Evolutionary conservation across 2,113 vertebrate genomes (phyloP).

Genomic region (Galeopterus variegatus): DNA sequence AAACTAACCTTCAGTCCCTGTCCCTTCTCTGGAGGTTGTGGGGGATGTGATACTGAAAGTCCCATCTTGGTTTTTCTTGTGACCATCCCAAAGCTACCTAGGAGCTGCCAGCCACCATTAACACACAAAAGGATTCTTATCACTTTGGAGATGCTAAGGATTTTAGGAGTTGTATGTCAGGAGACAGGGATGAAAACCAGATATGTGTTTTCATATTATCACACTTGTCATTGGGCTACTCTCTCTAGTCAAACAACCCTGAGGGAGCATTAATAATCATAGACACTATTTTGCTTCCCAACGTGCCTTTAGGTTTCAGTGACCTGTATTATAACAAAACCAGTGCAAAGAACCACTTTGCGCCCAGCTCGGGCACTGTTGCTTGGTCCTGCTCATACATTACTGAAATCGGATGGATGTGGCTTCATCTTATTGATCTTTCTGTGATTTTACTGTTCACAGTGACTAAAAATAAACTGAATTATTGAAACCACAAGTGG

Average conservation of each 20-base stretch:
- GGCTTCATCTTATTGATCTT: slow-evolving; percentile 5
- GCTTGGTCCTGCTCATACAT: background rate
- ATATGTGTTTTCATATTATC: too few relatives aligned
- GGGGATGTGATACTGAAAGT: too few relatives aligned
- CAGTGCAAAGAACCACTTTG: background rate
- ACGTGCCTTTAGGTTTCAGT: background rate
- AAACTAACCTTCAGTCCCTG: too few relatives aligned
- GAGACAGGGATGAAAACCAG: too few relatives aligned
- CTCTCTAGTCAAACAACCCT: background rate
- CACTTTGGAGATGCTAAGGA: too few relatives aligned
- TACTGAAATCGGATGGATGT: background rate
- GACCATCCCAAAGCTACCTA: too few relatives aligned
- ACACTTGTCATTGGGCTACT: background rate
- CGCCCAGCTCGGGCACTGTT: background rate
- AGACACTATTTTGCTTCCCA: slow-evolving; percentile 4
- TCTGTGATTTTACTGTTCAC: background rate
- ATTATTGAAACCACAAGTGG: slow-evolving; percentile 47
- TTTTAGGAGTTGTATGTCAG: too few relatives aligned
- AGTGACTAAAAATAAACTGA: slow-evolving; percentile 46
- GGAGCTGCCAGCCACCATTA: too few relatives aligned
- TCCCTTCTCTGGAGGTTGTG: too few relatives aligned
- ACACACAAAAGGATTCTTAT: too few relatives aligned
- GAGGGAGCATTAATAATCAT: background rate
- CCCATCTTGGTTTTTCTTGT: too few relatives aligned
- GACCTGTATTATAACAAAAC: background rate